Evolutionary conservation across 2,888 invertebrate species (phyloP), one percentile per base, ranked within the genome.

Genomic region (Ormia ochracea): DNA sequence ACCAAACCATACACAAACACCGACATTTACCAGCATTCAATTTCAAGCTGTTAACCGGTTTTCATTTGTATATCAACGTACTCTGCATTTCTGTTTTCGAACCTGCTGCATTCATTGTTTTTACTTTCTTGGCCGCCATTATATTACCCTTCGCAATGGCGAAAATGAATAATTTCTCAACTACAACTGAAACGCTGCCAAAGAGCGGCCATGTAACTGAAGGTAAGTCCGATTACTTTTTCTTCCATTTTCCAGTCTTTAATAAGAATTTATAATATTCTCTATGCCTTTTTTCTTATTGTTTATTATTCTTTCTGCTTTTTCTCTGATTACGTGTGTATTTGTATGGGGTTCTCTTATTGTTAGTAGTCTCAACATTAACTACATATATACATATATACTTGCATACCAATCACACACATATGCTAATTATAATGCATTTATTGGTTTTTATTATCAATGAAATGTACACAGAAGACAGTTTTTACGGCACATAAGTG

Each of bases 191-290:
- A 87, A 90, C 91, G 65, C 86, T 93, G 86, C 93, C 93, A 41
- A 92, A 92, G 88, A 91, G 91, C 83, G 94, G 94, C 81, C 91
- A 92, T 87, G 94, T 94, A 63, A 93, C 91, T 86, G 93, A 93
- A 90, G 91, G 92, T 92, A 87, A 87, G 89, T 84, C 33, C 50
- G 17, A 14, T 23, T 50, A 50, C 21, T 41, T 17, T 5, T 17
- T 61, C 17, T 41, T 52, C 19, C 28, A 52, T 19, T 28, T 56
- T 65, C 17, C 45, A 54, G 43, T 5, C 17, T 63, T 33, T 33
- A 33, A 52, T 63, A 48, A 9, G 6, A 3, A 50, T n/a, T 36
- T 26, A 31, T 66, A 58, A 31, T 58, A 38, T 23, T 52, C 33
- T 68, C n/a, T 33, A 43, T 10, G 10, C 26, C 14, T 50, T 14